phyloP scores from a whole-genome alignment of 2,797 vertebrate genomes.

The Sibirionetta formosa region DNA sequence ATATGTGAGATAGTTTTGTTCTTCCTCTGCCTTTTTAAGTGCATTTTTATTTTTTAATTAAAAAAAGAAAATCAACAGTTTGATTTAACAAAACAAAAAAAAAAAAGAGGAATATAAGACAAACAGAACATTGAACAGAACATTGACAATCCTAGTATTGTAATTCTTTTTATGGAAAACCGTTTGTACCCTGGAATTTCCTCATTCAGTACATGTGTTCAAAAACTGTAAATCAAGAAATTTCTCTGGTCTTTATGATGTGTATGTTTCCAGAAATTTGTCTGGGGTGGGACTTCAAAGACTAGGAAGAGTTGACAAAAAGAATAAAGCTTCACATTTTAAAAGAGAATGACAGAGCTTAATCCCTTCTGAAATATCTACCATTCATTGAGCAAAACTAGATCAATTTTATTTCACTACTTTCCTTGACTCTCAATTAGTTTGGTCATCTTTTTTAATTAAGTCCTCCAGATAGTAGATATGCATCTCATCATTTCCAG shows the following conservation, averaged over 20 bases:
- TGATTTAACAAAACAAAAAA: not conserved
- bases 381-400: not conserved
- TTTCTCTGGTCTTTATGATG: not conserved
- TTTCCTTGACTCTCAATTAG: not conserved
- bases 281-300: not conserved
- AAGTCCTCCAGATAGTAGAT: not conserved
- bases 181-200: not conserved
- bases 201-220: not conserved
- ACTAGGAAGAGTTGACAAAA: not conserved
- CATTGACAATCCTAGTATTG: not conserved
- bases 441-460: not conserved
- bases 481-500: not conserved
- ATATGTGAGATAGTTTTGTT: not conserved
- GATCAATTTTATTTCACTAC: not conserved
- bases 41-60: too few relatives aligned
- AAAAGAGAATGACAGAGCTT: not conserved
- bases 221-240: not conserved
- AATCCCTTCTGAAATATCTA: not conserved
- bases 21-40: not conserved
- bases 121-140: not conserved
- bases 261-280: not conserved
- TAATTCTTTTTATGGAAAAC: not conserved
- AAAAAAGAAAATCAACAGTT: not conserved
- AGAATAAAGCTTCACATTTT: not conserved
- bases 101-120: not conserved